Conservation (phyloP, 1,140 invertebrate species). For the Nylanderia fulva region DNA sequence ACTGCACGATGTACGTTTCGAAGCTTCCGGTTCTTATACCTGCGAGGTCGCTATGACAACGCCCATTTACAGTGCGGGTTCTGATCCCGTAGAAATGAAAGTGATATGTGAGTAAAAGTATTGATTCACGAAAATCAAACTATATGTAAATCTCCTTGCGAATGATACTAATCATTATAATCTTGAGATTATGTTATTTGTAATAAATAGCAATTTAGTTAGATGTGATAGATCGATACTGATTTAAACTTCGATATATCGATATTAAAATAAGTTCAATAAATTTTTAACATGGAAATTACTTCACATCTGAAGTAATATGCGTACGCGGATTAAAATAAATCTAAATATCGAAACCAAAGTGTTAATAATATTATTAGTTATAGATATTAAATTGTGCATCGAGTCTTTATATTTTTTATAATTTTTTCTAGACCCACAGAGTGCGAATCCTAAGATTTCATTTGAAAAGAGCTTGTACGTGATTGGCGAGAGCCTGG, state of each 20-base stretch:
- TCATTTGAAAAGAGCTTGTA: constrained; percentile 90
- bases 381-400: background rate
- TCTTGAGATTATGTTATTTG: background rate
- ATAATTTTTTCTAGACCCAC: constrained; percentile 87
- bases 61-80: constrained; percentile 92
- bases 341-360: background rate
- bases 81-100: constrained; percentile 89
- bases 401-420: background rate
- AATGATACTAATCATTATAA: background rate
- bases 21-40: constrained; percentile 90
- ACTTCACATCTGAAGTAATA: background rate
- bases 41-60: constrained; percentile 92
- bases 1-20: constrained; percentile 90
- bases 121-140: background rate
- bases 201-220: background rate
- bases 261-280: background rate
- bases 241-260: no score
- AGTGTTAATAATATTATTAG: background rate
- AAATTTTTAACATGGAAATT: background rate
- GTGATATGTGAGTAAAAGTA: constrained; percentile 88
- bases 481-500: constrained; percentile 89
- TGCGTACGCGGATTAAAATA: background rate
- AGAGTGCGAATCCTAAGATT: constrained; percentile 90
- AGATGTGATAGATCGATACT: background rate
- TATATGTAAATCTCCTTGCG: no score